Evolutionary conservation across 1,140 invertebrate genomes (phyloP), one percentile per base, ranked within the genome.

Genomic region (Choristoneura fumiferana): DNA sequence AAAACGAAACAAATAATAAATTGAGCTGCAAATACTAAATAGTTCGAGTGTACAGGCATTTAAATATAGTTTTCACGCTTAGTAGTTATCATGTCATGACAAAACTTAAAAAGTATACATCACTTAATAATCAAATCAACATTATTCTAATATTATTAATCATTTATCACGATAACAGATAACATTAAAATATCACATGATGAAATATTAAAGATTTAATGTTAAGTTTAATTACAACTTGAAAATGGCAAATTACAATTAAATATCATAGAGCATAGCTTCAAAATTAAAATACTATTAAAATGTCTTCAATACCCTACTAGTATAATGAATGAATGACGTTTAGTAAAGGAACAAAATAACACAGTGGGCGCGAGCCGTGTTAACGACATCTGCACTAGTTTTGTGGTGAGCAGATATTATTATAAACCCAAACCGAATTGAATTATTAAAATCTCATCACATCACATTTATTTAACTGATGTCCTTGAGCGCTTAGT

Each of bases 171-270:
- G 67, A 79, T 83, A 87, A 87, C 83, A 84, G 71, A 87, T 86
- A 87, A 87, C 83, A 86, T 85, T 76, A 66, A 82, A 82, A 87
- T 87, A 86, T 86, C 84, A 87, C 84, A 87, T 84, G 63, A 81
- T 73, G 75, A 85, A 81, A 82, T 75, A 72, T 82, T 81, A 67
- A 70, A 82, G 80, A 72, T 79, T 82, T 76, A 76, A 53, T 59
- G 62, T 72, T 71, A n/a, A n/a, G n/a, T n/a, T n/a, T n/a, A 78
- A 72, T 76, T 54, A 40, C 35, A 55, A 37, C 62, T 67, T 76
- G 63, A 69, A 62, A 77, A 76, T 82, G 81, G 72, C 79, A 78
- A 82, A 77, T 64, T 66, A 71, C 35, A 62, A 57, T 55, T 29
- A 66, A 75, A 73, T 71, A 55, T 43, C 43, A 60, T 13, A 59